Base-by-base conservation (phyloP, 2,113 vertebrate genomes). In the Scopus umbretta region DNA sequence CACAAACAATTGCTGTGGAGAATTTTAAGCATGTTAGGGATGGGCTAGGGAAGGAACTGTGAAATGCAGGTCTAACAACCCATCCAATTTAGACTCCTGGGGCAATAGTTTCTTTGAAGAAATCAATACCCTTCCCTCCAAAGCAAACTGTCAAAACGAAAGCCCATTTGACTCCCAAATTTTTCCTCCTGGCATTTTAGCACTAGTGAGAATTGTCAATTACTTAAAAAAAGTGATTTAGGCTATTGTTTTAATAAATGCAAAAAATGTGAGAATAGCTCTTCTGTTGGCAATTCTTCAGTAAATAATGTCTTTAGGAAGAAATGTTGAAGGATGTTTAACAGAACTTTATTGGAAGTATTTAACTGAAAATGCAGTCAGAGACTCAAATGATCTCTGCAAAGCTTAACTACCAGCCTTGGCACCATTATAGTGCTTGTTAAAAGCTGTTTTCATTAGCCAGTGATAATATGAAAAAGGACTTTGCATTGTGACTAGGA, bases 21-120 rank as follows among this genome's bases (percentile, higher is more conserved):
- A 97, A 97, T 97, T 95, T 97, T 92, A 97, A 96, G 93, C 87
- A 97, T 94, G 89, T 66, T 94, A 92, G 95, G 95, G 94, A 91
- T 96, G 94, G 94, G 95, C 94, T 94, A 73, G 74, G 45, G 78
- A 96, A 96, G 50, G 94, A 90, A 81, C 84, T 95, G 71, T 93
- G 93, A 95, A 97, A 97, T 95, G 96, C 95, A 95, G 94, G 91
- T 92, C 83, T 94, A 95, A 82, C 89, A 82, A 53, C 74, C 38
- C 73, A 84, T 75, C 91, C 78, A 73, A 72, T 82, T 92, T 92
- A 92, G 67, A 83, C 62, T 87, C 91, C 87, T 50, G 58, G 36
- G 93, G 94, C 80, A 92, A 70, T 92, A 89, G 89, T 92, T 94
- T 90, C 78, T 73, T 87, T 92, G 75, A 87, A 94, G 91, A 92